These are phyloP conservation scores for Aurelia sp. DNA, from an alignment of 30 jellyfish, hydroid and myxozoan species.

Conservation along the genomic window DNA sequence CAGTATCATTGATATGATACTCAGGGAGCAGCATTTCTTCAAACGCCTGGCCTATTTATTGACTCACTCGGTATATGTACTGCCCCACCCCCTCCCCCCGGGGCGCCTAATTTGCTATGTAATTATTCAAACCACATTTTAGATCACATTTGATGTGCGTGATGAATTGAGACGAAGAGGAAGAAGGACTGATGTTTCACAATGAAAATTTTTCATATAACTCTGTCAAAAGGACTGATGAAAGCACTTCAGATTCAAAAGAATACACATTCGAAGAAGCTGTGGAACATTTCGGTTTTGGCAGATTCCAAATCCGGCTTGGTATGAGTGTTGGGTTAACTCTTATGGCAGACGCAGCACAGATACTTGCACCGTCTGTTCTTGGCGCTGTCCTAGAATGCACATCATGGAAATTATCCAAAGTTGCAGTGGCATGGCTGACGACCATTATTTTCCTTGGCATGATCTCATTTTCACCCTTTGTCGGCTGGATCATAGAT, in stretches of 20 bases:
- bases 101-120: no score
- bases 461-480: conserved; percentile 54
- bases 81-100: no score
- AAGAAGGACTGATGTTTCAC: conserved; percentile 3
- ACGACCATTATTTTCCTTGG: conserved; percentile 71
- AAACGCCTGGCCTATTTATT: no score
- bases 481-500: conserved; percentile 59
- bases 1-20: no score
- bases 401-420: conserved; percentile 54
- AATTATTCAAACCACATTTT: no score
- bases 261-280: conserved; percentile 73
- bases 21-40: no score
- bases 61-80: no score
- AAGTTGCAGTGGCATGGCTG: conserved; percentile 67
- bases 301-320: conserved; percentile 71
- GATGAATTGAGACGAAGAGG: conserved; percentile 20
- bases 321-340: conserved; percentile 62
- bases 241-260: not conserved
- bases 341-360: conserved; percentile 65
- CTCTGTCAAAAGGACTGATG: no score
- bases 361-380: conserved; percentile 53
- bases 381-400: conserved; percentile 62
- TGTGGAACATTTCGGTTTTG: conserved; percentile 75
- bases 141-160: no score
- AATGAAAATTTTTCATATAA: no score